Percentiles rank a stretch among this genome's conserved stretches.
These are phyloP conservation scores for Nephrotoma flavescens DNA, from an alignment of 2,888 invertebrate species.

Conservation along the genomic window DNA sequence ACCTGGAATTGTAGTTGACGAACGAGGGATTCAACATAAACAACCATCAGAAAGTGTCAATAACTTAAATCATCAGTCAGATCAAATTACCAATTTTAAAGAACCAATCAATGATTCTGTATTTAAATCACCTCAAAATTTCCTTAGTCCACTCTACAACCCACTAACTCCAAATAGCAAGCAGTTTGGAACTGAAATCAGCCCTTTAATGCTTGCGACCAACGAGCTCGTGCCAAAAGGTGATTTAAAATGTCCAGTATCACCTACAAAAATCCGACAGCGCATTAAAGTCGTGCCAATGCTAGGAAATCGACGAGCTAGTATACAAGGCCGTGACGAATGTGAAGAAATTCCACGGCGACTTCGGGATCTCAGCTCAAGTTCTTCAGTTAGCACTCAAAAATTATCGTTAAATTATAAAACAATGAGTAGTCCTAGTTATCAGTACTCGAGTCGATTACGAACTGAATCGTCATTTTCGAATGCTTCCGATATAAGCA, in stretches of 20 bases:
- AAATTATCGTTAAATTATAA: background rate
- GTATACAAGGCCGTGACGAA: slow-evolving; percentile 30
- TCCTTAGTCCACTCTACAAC: background rate
- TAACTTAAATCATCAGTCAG: background rate
- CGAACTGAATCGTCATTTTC: slow-evolving; percentile 31
- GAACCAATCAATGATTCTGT: background rate
- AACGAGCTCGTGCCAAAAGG: background rate
- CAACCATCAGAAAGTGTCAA: background rate
- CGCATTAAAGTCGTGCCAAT: slow-evolving; percentile 55
- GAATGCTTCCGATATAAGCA: slow-evolving; percentile 22
- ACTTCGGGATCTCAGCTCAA: slow-evolving; percentile 24
- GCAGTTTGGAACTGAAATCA: background rate
- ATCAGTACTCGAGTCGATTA: slow-evolving; percentile 19
- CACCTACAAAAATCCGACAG: slow-evolving; percentile 45
- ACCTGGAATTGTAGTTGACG: background rate
- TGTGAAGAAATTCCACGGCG: slow-evolving; percentile 16
- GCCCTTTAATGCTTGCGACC: background rate
- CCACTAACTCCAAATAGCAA: background rate
- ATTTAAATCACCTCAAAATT: background rate
- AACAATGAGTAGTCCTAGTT: slow-evolving; percentile 11
- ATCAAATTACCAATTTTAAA: background rate
- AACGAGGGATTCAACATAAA: background rate
- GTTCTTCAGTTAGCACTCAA: slow-evolving; percentile 9
- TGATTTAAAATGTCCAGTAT: slow-evolving; percentile 14
- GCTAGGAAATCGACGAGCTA: slow-evolving; percentile 49